phyloP scores from a whole-genome alignment of 2,113 vertebrate genomes.

The Plecotus auritus region DNA sequence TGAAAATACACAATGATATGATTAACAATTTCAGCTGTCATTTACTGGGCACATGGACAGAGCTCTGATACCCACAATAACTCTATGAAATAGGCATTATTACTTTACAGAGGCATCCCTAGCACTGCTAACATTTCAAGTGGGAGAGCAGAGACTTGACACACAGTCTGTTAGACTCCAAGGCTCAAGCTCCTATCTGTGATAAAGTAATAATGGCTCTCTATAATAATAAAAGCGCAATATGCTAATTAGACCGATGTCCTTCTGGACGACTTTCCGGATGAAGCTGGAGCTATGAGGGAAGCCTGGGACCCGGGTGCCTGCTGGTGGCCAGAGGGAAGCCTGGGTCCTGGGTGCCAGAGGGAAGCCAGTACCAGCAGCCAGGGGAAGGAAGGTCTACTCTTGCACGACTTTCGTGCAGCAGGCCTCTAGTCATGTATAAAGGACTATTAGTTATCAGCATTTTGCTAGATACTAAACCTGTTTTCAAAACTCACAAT shows the following conservation, averaged over 20 bases:
- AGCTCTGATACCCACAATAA: neutral
- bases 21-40: neutral
- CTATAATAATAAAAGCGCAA: no score
- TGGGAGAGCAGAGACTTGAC: neutral
- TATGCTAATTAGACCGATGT: no score
- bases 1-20: slow-evolving; percentile 28
- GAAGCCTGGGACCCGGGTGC: no score
- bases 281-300: no score
- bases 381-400: no score
- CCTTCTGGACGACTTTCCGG: no score
- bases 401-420: no score
- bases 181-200: neutral
- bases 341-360: no score
- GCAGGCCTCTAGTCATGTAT: neutral
- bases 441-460: neutral
- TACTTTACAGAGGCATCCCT: neutral
- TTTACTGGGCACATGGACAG: neutral
- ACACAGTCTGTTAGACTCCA: neutral
- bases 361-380: no score
- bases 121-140: neutral
- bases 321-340: no score
- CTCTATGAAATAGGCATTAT: neutral
- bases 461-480: neutral
- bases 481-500: slow-evolving; percentile 27
- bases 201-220: neutral